These are phyloP conservation scores for Syngnathus typhle DNA, from an alignment of 2,113 vertebrate species.

Conservation along the genomic window DNA sequence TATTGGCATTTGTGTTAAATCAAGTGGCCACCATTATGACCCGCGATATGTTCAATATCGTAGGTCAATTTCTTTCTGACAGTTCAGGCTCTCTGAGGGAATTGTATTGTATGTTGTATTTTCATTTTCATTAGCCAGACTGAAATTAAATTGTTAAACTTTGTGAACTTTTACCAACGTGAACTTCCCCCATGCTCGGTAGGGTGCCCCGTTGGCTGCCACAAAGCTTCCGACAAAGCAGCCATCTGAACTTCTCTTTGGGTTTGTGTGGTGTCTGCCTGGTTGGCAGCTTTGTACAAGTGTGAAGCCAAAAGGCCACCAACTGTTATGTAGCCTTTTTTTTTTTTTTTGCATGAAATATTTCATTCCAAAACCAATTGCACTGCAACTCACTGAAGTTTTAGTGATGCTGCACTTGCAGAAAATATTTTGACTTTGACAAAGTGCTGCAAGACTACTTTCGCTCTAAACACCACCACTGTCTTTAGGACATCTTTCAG, in stretches of 20 bases:
- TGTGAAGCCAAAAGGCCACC: conserved; percentile 26
- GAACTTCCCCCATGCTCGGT: not conserved
- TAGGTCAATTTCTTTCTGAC: too few relatives aligned
- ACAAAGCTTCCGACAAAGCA: conserved; percentile 18
- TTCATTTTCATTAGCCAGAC: too few relatives aligned
- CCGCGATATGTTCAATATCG: too few relatives aligned
- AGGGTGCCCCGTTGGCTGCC: not conserved
- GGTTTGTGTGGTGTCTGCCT: conserved; percentile 33
- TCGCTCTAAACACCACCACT: conserved; percentile 52
- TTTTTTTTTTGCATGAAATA: conserved; percentile 9
- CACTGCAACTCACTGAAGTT: conserved; percentile 41
- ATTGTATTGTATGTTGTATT: too few relatives aligned
- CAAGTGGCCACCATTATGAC: too few relatives aligned
- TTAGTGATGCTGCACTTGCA: conserved; percentile 28
- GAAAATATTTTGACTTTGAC: conserved; percentile 56
- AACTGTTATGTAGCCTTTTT: conserved; percentile 10
- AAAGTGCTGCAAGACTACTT: conserved; percentile 56
- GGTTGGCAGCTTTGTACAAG: conserved; percentile 17
- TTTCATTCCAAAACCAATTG: not conserved
- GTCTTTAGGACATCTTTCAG: conserved; percentile 32
- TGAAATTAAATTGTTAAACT: not conserved
- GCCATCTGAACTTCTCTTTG: conserved; percentile 14
- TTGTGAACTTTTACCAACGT: not conserved
- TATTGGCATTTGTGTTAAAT: too few relatives aligned
- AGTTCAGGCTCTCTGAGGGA: too few relatives aligned